Percentiles rank a stretch among this genome's conserved stretches.
phyloP scores from a whole-genome alignment of 1,140 invertebrate species.

The Drosophila elegans region DNA sequence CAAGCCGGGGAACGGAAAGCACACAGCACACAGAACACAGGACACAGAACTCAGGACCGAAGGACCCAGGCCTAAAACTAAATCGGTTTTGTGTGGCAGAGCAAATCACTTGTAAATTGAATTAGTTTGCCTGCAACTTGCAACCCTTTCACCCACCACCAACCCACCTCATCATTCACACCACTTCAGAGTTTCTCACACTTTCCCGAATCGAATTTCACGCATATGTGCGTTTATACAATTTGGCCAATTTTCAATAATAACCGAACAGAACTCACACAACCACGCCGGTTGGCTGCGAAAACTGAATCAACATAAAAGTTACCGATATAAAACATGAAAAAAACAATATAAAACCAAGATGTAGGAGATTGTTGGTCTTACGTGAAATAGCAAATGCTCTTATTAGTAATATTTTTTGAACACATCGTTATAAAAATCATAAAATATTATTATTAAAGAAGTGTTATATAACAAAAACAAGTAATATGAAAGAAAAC shows the following conservation, averaged over 20 bases:
- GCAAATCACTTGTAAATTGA: slow-evolving; percentile 83
- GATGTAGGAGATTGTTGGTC: background rate
- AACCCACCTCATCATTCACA: slow-evolving; percentile 1
- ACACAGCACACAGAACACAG: slow-evolving; percentile 6
- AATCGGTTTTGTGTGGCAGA: slow-evolving; percentile 75
- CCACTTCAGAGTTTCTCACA: slow-evolving; percentile 18
- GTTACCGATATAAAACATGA: slow-evolving; percentile 64
- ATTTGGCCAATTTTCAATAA: slow-evolving; percentile 84
- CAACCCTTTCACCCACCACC: slow-evolving; percentile 62
- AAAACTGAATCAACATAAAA: slow-evolving; percentile 70
- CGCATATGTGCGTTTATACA: slow-evolving; percentile 84
- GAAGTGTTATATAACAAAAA: no score
- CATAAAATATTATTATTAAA: no score
- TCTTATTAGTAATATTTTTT: background rate
- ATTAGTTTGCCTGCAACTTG: slow-evolving; percentile 67
- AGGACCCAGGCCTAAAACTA: slow-evolving; percentile 52
- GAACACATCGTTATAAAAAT: no score
- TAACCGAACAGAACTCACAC: slow-evolving; percentile 63
- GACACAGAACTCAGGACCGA: slow-evolving; percentile 5
- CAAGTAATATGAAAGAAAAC: no score
- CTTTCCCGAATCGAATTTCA: slow-evolving; percentile 76
- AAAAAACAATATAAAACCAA: slow-evolving; percentile 14
- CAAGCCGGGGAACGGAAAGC: slow-evolving; percentile 32
- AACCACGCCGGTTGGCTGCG: slow-evolving; percentile 37
- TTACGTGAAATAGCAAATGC: slow-evolving; percentile 8